A percentile compares a stretch with the other conserved stretches of the same genome.
Conservation (phyloP, 2,888 invertebrate species). For the Heliconius aoede region DNA sequence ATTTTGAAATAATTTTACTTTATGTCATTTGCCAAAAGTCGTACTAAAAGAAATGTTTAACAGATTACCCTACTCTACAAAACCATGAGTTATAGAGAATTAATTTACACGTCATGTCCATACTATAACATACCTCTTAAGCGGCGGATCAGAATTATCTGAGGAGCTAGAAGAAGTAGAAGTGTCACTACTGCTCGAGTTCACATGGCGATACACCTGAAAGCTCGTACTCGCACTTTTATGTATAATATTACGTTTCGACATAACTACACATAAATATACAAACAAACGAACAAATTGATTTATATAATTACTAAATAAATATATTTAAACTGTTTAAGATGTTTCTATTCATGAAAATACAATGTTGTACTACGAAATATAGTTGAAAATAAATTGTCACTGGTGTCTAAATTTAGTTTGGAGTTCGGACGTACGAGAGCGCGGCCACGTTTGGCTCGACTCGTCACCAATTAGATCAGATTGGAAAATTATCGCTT, state of each 20-base stretch:
- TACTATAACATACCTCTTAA: slow-evolving; percentile 61
- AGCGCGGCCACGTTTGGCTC: slow-evolving; percentile 51
- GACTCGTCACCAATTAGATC: slow-evolving; percentile 64
- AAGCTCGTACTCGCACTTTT: slow-evolving; percentile 63
- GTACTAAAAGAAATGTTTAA: neutral
- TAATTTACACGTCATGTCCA: neutral
- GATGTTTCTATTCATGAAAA: slow-evolving; percentile 51
- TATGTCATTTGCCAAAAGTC: neutral
- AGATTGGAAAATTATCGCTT: slow-evolving; percentile 51
- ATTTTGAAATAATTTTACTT: neutral
- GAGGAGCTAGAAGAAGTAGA: slow-evolving; percentile 68
- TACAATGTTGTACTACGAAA: slow-evolving; percentile 52
- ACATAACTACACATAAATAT: slow-evolving; percentile 38
- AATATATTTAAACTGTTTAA: neutral
- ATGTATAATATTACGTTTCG: slow-evolving; percentile 54
- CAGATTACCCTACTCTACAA: neutral
- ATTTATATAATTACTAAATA: neutral
- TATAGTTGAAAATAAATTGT: slow-evolving; percentile 63
- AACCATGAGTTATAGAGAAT: neutral
- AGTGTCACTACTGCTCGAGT: slow-evolving; percentile 68
- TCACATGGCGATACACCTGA: slow-evolving; percentile 61
- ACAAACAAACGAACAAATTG: neutral
- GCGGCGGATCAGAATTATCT: slow-evolving; percentile 65
- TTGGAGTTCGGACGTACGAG: slow-evolving; percentile 58
- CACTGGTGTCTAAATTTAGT: slow-evolving; percentile 74